A percentile compares a stretch with the other conserved stretches of the same genome.
Evolutionary conservation across 2,797 vertebrate genomes (phyloP).

Genomic region (Staurois parvus): DNA sequence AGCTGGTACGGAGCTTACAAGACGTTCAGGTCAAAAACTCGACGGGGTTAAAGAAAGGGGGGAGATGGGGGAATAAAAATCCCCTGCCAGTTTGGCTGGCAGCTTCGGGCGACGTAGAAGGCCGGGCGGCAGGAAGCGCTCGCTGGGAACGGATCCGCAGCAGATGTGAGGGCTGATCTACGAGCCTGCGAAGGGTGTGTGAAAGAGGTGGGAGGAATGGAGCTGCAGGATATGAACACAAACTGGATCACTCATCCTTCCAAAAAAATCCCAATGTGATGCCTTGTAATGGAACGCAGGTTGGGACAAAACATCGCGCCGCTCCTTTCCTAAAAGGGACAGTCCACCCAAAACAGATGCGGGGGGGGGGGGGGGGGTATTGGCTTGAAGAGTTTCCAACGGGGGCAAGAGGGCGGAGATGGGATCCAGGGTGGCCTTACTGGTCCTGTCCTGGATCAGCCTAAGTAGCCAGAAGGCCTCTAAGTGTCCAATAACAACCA

Average conservation of each 20-base stretch:
- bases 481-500: no score
- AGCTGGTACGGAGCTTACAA: not conserved
- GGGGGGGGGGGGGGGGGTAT: no score
- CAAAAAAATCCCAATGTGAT: constrained; percentile 22
- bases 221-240: constrained; percentile 43
- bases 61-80: not conserved
- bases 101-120: constrained; percentile 39
- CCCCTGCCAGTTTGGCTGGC: constrained; percentile 39
- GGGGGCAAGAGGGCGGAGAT: no score
- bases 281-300: not conserved
- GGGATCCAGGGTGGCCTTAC: no score
- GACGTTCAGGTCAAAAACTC: not conserved
- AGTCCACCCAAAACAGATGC: no score
- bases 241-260: constrained; percentile 25
- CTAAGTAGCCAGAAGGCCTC: no score
- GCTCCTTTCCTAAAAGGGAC: no score
- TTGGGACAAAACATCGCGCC: not conserved
- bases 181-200: constrained; percentile 57
- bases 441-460: no score
- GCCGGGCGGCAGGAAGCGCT: constrained; percentile 55
- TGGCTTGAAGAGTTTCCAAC: no score
- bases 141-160: constrained; percentile 53
- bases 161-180: constrained; percentile 54
- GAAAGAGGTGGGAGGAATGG: constrained; percentile 54
- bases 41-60: constrained; percentile 20